Base-by-base conservation (phyloP, 2,113 vertebrate genomes). In the Poicephalus meyeri region DNA sequence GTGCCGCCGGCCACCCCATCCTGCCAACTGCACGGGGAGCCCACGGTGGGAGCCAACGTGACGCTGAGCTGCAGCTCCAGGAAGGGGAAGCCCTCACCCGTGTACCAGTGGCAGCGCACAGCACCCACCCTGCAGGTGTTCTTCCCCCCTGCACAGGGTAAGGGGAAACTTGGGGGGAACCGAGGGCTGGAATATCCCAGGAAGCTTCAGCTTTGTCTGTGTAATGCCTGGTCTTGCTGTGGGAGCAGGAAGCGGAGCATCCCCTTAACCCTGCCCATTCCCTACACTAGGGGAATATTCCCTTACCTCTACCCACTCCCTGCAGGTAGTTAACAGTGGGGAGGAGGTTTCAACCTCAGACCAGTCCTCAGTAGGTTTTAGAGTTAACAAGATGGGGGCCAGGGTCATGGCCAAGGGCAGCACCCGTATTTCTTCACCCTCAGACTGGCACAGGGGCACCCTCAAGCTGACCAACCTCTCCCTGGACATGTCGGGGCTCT, bases 51-150 rank as follows among this genome's bases (percentile, higher is more conserved):
- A 11, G 97, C 98, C 78, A 99, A 99, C 4, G 98, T 99, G 55
- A 99, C 99, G 24, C 53, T 99, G 97, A 99, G 96, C 97, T 99
- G 99, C 84, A 90, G 95, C 77, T 99, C 99, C n/a, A 82, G 83
- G 26, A 95, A 98, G 41, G 99, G 99, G 63, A 99, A 99, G 64
- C 99, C 99, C 1, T 26, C 60, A 3, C 99, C 99, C 46, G 56
- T 42, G 5, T 99, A 99, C 97, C 98, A 98, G 72, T 99, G 99
- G 99, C 98, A 98, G 78, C 85, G 88, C 2, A 96, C 94, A 1
- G 89, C 98, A 4, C 98, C 99, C 31, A 53, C 80, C 23, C 49
- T 87, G 2, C 97, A 99, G 89, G 91, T 99, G 88, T 99, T 98
- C 98, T 99, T 98, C 91, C 97, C 98, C 8, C 98, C 99, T 0